These are phyloP conservation scores for Agrypnia vestita DNA, from an alignment of 1,140 invertebrate genomes.

Conservation along the genomic window DNA sequence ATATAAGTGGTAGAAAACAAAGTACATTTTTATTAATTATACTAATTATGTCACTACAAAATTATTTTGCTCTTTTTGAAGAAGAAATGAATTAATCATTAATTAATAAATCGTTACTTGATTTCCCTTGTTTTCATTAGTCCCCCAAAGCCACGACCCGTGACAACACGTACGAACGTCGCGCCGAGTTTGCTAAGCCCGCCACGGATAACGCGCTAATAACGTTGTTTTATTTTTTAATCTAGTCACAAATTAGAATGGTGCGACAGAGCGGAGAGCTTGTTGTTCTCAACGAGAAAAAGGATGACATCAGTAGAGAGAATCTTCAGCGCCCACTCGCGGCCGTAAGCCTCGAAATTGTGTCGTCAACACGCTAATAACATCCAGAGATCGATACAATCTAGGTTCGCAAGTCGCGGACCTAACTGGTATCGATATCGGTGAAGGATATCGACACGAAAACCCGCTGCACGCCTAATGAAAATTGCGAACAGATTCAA, in stretches of 20 bases:
- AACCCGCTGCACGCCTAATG: not conserved
- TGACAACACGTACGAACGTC: too few relatives aligned
- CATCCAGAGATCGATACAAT: conserved; percentile 1
- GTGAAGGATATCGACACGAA: not conserved
- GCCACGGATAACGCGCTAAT: too few relatives aligned
- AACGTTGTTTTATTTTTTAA: too few relatives aligned
- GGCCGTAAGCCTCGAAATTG: not conserved
- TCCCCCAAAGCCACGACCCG: too few relatives aligned
- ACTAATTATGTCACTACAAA: too few relatives aligned
- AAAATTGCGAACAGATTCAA: not conserved
- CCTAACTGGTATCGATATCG: not conserved
- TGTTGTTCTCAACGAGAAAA: conserved; percentile 11
- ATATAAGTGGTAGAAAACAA: too few relatives aligned
- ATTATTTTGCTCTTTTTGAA: too few relatives aligned
- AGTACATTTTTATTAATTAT: too few relatives aligned
- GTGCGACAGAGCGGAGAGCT: not conserved
- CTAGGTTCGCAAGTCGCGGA: not conserved
- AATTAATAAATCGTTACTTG: too few relatives aligned
- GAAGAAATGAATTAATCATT: too few relatives aligned
- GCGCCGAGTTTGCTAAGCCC: too few relatives aligned
- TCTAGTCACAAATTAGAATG: not conserved
- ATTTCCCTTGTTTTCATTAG: too few relatives aligned
- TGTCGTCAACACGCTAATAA: conserved; percentile 25
- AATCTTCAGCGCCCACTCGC: conserved; percentile 10
- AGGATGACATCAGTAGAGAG: conserved; percentile 15